A percentile compares a stretch with the other conserved stretches of the same genome.
phyloP scores from a whole-genome alignment of 2,113 vertebrate genomes.

The Carlito syrichta region DNA sequence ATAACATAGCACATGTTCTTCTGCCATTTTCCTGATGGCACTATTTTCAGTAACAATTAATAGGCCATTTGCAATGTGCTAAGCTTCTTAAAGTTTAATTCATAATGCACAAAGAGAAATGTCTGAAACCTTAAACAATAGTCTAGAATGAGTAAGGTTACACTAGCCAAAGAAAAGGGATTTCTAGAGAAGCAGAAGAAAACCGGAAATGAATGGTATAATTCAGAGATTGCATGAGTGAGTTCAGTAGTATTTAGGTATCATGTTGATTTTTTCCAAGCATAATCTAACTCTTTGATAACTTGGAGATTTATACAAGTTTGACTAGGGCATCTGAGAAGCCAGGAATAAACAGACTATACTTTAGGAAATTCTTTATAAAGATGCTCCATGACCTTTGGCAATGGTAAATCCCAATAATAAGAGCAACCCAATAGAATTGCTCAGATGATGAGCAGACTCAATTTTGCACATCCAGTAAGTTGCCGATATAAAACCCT shows the following conservation, averaged over 20 bases:
- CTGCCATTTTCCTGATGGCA: background rate
- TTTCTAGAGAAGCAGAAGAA: background rate
- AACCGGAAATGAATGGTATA: background rate
- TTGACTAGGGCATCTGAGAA: background rate
- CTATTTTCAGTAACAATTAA: background rate
- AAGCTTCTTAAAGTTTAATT: background rate
- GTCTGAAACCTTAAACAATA: background rate
- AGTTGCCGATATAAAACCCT: background rate
- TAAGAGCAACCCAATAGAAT: background rate
- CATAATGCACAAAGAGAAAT: background rate
- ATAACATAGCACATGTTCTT: background rate
- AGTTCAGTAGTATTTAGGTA: background rate
- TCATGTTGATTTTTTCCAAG: background rate
- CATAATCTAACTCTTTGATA: background rate
- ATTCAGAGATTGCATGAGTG: background rate
- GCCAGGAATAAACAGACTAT: background rate
- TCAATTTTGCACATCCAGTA: background rate
- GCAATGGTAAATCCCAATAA: background rate
- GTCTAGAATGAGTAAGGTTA: background rate
- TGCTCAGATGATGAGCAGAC: background rate
- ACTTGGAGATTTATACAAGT: background rate
- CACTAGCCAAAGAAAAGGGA: background rate
- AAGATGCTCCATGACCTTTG: background rate
- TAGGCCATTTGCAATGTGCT: background rate
- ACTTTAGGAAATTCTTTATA: background rate